Evolutionary conservation across 2,888 invertebrate genomes (phyloP).

Genomic region (Leptinotarsa juncta): DNA sequence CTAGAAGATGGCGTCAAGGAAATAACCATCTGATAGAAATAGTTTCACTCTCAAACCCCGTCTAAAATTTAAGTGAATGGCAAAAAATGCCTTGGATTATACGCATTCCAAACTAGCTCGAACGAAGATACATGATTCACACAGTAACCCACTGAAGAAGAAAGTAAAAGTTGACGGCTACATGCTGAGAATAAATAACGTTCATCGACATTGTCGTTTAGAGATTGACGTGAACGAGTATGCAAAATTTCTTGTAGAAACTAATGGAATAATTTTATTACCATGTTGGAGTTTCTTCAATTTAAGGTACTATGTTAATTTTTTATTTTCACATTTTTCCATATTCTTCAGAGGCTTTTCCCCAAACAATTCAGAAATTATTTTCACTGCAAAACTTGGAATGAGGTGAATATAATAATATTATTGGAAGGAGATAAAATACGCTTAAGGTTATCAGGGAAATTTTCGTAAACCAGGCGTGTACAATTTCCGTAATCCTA

Average conservation of each 20-base stretch:
- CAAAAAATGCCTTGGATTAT: conserved; percentile 4
- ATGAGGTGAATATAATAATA: too few species aligned
- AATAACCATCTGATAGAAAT: background rate
- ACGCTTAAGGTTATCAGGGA: too few species aligned
- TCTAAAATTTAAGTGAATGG: conserved; percentile 8
- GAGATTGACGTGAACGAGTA: conserved; percentile 8
- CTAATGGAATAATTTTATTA: background rate
- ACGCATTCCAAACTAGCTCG: conserved; percentile 2
- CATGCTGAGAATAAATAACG: conserved; percentile 29
- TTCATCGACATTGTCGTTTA: conserved; percentile 12
- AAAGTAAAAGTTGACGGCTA: conserved; percentile 33
- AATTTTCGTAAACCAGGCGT: too few species aligned
- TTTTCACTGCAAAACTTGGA: too few species aligned
- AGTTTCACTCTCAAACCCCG: conserved; percentile 7
- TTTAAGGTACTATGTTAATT: too few species aligned
- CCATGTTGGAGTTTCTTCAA: background rate
- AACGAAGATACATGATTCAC: conserved; percentile 21
- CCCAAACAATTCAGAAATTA: too few species aligned
- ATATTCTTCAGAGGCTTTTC: too few species aligned
- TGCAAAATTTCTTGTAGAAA: background rate
- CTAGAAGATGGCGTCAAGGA: conserved; percentile 1
- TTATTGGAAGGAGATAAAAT: too few species aligned
- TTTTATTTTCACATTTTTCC: too few species aligned
- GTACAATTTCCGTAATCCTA: too few species aligned
- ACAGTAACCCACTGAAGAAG: conserved; percentile 24